Evolutionary conservation across 53 echinoderm and acorn worm genomes (phyloP), one percentile per base, ranked within the genome.

Genomic region (Patiria pectinifera): DNA sequence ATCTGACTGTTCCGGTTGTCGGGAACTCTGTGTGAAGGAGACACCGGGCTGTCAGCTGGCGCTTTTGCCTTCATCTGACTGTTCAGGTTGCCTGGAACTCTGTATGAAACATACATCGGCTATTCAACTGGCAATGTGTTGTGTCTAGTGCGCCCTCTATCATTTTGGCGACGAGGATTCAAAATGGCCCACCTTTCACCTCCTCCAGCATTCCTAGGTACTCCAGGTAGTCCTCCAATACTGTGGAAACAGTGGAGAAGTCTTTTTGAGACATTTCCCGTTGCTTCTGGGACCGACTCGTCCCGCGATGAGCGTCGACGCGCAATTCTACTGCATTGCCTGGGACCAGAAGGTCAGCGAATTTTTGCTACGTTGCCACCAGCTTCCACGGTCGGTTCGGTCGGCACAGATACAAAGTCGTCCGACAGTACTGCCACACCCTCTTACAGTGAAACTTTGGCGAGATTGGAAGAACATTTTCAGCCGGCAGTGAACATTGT

Each of bases 11-110:
- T 78, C 7, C 26, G 26, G 26, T 35, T 78, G 14, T 9, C 78
- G 5, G 78, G 78, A 78, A 78, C 78, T 43, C 78, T 78, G 78
- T 78, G 25, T 78, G 78, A 78, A 78, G 78, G 78, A 78, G 78
- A 78, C 78, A 78, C 26, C 43, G 78, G 4, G 78, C 78, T 35
- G 43, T 25, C 45, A 78, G 43, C 78, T 78, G 78, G 78, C 26
- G 25, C 45, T 78, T 4, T 14, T 35, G 43, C 19, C 4, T 78
- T 78, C 26, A 78, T 35, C 78, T 25, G 78, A 35, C 35, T 78
- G n/a, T n/a, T n/a, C n/a, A n/a, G n/a, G n/a, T n/a, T n/a, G n/a
- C n/a, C n/a, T n/a, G n/a, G n/a, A n/a, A n/a, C n/a, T n/a, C n/a
- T n/a, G n/a, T n/a, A n/a, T n/a, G n/a, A n/a, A n/a, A n/a, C n/a